Base-by-base conservation (phyloP, 2,888 invertebrate species). In the Volucella inanis region DNA sequence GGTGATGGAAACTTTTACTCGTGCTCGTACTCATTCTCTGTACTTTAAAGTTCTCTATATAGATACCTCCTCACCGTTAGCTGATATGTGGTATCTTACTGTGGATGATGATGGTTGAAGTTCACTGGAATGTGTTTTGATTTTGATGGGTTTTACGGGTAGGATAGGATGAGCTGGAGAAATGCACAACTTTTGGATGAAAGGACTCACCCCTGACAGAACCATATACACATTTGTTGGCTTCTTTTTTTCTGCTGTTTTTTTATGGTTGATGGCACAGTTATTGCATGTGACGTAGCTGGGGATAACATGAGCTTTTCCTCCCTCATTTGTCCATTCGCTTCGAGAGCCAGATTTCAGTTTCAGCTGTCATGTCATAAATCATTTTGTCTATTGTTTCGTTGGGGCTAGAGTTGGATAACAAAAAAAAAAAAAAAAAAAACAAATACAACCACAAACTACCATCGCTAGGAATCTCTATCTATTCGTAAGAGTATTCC, bases 341-440 rank as follows among this genome's bases (percentile, higher is more conserved):
- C 71, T 75, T 79, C 74, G 70, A 71, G 67, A 70, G 85, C 71
- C 85, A 85, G 85, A 85, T 76, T 85, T 81, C 81, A 81, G 80
- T 77, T 85, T 81, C 81, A 85, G 81, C 76, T 81, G 79, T 70
- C 78, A 81, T 84, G 71, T 70, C 82, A 87, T 87, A 87, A 87
- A 87, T 87, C 87, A 87, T 83, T 78, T 71, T 75, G 64, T 76
- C 81, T 76, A 84, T 87, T 87, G 87, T 87, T 84, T 74, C 62
- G 85, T 85, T 41, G 67, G 22, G 49, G 14, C 55, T 31, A 6
- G 31, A 6, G 4, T 31, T 31, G 55, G 52, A 67, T 22, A 22
- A 22, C 18, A 22, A 22, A 3, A 22, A 22, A 22, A 22, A 22
- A 22, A 22, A 22, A 22, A 18, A 18, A 1, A 18, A 18, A 22